Evolutionary conservation across 1,140 invertebrate genomes (phyloP).

Genomic region (Drosophila lowei): DNA sequence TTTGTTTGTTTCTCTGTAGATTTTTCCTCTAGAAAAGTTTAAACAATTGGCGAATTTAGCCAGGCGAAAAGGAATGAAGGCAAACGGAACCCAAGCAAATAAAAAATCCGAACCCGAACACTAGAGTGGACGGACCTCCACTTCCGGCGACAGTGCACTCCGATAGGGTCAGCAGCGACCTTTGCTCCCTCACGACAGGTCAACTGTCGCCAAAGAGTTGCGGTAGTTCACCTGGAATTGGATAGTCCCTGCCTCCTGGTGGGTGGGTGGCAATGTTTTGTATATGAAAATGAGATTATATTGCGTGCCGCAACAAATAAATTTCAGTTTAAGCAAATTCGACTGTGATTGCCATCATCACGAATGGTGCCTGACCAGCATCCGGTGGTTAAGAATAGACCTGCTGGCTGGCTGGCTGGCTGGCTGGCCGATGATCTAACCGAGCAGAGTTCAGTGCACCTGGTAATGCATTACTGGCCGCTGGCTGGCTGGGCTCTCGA

Average conservation of each 20-base stretch:
- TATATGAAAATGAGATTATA: conserved; percentile 53
- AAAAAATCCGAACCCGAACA: conserved; percentile 44
- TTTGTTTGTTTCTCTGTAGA: conserved; percentile 41
- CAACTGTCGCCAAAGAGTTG: conserved; percentile 49
- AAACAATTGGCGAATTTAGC: conserved; percentile 46
- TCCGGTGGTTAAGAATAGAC: conserved; percentile 31
- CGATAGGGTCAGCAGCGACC: conserved; percentile 53
- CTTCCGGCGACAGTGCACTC: conserved; percentile 69
- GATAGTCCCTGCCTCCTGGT: conserved; percentile 1
- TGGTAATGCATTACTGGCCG: conserved; percentile 51
- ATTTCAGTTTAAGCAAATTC: conserved; percentile 53
- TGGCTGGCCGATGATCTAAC: conserved; percentile 19
- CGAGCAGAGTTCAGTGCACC: conserved; percentile 62
- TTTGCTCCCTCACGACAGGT: conserved; percentile 53
- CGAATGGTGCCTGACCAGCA: conserved; percentile 15
- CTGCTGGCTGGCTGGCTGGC: too few species aligned
- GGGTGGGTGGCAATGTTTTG: conserved; percentile 20
- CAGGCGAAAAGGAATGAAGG: conserved; percentile 4
- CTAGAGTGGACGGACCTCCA: conserved; percentile 32
- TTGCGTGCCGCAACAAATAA: conserved; percentile 48
- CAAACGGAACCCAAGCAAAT: not conserved
- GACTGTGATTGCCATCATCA: conserved; percentile 21
- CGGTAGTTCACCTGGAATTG: not conserved
- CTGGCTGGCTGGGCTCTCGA: not conserved
- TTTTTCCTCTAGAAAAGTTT: conserved; percentile 38